Percentiles rank a stretch among this genome's conserved stretches.
Evolutionary conservation across 2,797 vertebrate genomes (phyloP).

Genomic region (Falco novaeseelandiae): DNA sequence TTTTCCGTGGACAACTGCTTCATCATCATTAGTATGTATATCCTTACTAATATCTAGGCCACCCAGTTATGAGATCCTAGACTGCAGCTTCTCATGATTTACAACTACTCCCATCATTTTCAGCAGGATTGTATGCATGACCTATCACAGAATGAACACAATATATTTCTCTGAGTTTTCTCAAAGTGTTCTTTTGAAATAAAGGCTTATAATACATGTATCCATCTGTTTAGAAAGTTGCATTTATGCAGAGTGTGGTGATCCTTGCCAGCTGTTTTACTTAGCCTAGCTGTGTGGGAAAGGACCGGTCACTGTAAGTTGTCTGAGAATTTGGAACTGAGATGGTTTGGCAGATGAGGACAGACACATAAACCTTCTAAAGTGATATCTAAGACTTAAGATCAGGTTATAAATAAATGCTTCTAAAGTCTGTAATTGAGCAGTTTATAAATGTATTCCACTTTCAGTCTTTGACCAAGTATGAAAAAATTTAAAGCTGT

Average conservation of each 20-base stretch:
- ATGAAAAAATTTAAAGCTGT: not conserved
- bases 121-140: constrained; percentile 21
- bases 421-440: not conserved
- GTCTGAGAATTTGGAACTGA: not conserved
- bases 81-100: constrained; percentile 59
- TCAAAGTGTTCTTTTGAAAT: not conserved
- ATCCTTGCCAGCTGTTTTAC: not conserved
- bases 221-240: constrained; percentile 1
- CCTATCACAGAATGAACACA: constrained; percentile 1
- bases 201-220: not conserved
- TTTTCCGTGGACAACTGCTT: constrained; percentile 77
- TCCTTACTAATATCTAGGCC: constrained; percentile 78
- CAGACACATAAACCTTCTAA: not conserved
- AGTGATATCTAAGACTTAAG: not conserved
- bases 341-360: not conserved
- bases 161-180: not conserved
- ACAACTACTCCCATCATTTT: constrained; percentile 6
- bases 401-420: not conserved
- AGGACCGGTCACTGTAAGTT: not conserved
- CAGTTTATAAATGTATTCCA: not conserved
- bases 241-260: not conserved
- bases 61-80: constrained; percentile 53
- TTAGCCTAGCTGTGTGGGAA: not conserved
- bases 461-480: not conserved
- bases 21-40: constrained; percentile 80